Evolutionary conservation across 1,140 invertebrate genomes (phyloP).

Genomic region (Drosophila rufa): DNA sequence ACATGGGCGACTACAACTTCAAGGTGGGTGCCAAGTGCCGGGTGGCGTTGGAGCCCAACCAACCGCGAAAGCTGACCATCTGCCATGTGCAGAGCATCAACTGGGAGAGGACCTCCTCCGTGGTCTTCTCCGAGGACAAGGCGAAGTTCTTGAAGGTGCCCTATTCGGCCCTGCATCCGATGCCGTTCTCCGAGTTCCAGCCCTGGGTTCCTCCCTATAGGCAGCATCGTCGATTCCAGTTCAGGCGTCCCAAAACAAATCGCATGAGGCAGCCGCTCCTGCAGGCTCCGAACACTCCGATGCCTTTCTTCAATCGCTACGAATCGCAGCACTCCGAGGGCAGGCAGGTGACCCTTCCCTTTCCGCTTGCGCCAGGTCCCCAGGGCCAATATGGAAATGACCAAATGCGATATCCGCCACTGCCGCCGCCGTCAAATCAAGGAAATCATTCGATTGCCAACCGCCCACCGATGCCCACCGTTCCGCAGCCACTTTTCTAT

Average conservation of each 20-base stretch:
- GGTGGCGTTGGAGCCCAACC: slow-evolving; percentile 87
- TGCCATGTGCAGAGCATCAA: slow-evolving; percentile 92
- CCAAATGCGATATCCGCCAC: too few species aligned
- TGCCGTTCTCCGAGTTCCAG: slow-evolving; percentile 26
- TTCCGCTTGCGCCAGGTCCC: not conserved
- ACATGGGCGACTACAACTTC: slow-evolving; percentile 86
- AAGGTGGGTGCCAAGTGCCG: slow-evolving; percentile 92
- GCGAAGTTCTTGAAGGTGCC: slow-evolving; percentile 86
- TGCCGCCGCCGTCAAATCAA: not conserved
- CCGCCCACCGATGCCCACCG: not conserved
- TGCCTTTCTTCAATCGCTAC: not conserved
- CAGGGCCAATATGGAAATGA: not conserved
- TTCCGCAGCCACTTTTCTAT: not conserved
- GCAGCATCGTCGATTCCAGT: too few species aligned
- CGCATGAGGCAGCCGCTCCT: not conserved
- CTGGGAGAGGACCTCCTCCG: slow-evolving; percentile 88
- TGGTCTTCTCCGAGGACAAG: slow-evolving; percentile 91
- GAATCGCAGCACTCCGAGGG: not conserved
- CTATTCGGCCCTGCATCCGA: slow-evolving; percentile 21
- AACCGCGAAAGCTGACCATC: slow-evolving; percentile 85
- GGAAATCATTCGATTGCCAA: not conserved
- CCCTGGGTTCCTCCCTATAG: not conserved
- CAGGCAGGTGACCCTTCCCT: not conserved
- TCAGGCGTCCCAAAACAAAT: too few species aligned
- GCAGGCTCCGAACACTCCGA: not conserved